Percentiles rank a stretch among this genome's conserved stretches.
Evolutionary conservation across 1,140 invertebrate species (phyloP).

Genomic region (Lamellibrachia luymesi): DNA sequence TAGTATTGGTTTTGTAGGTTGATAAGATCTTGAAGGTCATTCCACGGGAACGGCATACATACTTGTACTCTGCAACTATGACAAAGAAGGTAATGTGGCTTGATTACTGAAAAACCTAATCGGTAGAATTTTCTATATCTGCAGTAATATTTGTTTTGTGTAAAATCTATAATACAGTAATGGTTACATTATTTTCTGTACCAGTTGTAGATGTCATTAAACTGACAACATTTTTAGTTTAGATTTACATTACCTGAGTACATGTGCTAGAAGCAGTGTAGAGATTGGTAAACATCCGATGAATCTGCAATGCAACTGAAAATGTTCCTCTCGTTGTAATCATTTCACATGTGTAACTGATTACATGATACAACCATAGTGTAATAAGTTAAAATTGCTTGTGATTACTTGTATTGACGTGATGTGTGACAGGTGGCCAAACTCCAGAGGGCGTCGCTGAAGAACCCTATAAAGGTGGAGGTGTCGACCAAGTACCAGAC

Average conservation of each 20-base stretch:
- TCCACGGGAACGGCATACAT: slow-evolving; percentile 82
- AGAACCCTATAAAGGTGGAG: slow-evolving; percentile 88
- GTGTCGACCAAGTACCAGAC: slow-evolving; percentile 97
- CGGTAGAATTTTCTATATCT: not conserved
- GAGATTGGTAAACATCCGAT: too few species aligned
- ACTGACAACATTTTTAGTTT: too few species aligned
- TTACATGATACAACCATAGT: too few species aligned
- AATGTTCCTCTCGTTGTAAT: not conserved
- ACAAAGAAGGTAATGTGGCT: slow-evolving; percentile 81
- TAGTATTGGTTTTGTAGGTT: slow-evolving; percentile 62
- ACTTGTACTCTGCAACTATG: slow-evolving; percentile 96
- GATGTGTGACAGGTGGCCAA: slow-evolving; percentile 66
- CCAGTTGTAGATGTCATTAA: too few species aligned
- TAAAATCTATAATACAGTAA: too few species aligned
- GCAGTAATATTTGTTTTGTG: not conserved
- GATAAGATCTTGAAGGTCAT: slow-evolving; percentile 93
- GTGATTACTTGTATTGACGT: slow-evolving; percentile 13
- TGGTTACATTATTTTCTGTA: too few species aligned
- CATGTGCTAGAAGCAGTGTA: too few species aligned
- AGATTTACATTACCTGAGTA: too few species aligned
- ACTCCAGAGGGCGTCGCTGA: slow-evolving; percentile 88
- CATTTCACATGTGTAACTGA: too few species aligned
- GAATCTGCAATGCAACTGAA: not conserved
- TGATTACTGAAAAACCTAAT: too few species aligned
- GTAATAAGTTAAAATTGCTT: not conserved